Percentiles rank a stretch among this genome's conserved stretches.
Conservation (phyloP, 2,888 invertebrate genomes). For the Cryptus viduatorius region DNA sequence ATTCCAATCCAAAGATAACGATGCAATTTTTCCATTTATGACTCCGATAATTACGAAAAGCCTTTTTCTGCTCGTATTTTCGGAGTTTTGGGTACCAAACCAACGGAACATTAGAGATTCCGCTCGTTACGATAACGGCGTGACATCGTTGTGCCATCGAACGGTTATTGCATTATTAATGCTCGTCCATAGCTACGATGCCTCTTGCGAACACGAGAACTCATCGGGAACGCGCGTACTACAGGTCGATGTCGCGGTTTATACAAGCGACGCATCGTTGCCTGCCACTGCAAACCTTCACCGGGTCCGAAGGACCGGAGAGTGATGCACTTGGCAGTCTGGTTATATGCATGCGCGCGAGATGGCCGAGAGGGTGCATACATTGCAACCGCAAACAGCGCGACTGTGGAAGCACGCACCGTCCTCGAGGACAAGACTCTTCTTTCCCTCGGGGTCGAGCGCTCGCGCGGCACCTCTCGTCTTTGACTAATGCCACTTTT, state of each 20-base stretch:
- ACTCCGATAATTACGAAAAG: no score
- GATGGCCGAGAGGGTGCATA: slow-evolving; percentile 80
- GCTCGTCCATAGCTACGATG: slow-evolving; percentile 16
- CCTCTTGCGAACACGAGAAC: slow-evolving; percentile 4
- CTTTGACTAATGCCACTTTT: slow-evolving; percentile 70
- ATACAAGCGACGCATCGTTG: slow-evolving; percentile 23
- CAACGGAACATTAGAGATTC: not conserved
- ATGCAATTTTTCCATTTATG: no score
- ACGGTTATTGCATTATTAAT: slow-evolving; percentile 48
- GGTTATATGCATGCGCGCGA: slow-evolving; percentile 51
- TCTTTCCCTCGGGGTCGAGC: slow-evolving; percentile 56
- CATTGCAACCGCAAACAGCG: slow-evolving; percentile 80
- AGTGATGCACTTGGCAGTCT: slow-evolving; percentile 60
- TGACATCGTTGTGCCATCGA: slow-evolving; percentile 22
- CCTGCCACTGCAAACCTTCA: not conserved
- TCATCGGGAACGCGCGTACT: slow-evolving; percentile 21
- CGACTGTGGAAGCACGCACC: slow-evolving; percentile 60
- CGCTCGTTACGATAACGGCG: not conserved
- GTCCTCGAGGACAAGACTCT: slow-evolving; percentile 62
- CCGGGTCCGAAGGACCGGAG: slow-evolving; percentile 45
- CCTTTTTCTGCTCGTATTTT: no score
- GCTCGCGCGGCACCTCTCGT: slow-evolving; percentile 58
- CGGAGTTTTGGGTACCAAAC: no score
- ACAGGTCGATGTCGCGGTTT: slow-evolving; percentile 45
- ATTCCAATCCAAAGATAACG: no score